Base-by-base conservation (phyloP, 92 coral and sea anemone genomes). In the Zoanthus sociatus region DNA sequence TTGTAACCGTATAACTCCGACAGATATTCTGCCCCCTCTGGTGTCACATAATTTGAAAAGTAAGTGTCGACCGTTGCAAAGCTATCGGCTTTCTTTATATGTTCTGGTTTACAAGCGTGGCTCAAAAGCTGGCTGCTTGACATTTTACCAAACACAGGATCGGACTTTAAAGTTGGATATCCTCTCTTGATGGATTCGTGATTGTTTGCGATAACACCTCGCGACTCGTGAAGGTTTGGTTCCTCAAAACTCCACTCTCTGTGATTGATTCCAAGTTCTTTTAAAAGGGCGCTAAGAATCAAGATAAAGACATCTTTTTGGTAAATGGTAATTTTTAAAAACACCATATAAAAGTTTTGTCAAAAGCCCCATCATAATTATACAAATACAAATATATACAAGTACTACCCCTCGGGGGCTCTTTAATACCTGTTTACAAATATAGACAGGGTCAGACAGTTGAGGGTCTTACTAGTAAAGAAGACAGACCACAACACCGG, bases 1-100 rank as follows among this genome's bases (percentile, higher is more conserved):
- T 94, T 92, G 82, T 72, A 94, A 17, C 98, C 98, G 77, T 92
- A 94, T 78, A 88, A 69, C 76, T 94, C 98, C 0, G 98, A 94
- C 30, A 94, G 88, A 83, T 90, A 94, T 70, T 90, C 98, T 0
- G 95, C 94, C 16, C 91, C 98, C 70, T 94, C 98, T 32, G 94
- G 98, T 6, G 92, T 90, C 13, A 94, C 66, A 63, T 88, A 81
- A 58, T 92, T 73, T 6, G 98, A 92, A 84, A 94, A 83, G 68
- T 92, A 94, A 0, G 93, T 87, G 64, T 92, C 93, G 30, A 90
- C 94, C 6, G 98, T 86, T n/a, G 98, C 88, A 60, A 85, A 94
- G 66, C 72, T 48, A 33, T 72, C 70, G 14, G 92, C 94, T 8
- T 90, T 90, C 58, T 94, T 88, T 20, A 88, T 84, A 69, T 70